These are phyloP conservation scores for Plutella xylostella DNA, from an alignment of 2,888 invertebrate species.

Conservation along the genomic window DNA sequence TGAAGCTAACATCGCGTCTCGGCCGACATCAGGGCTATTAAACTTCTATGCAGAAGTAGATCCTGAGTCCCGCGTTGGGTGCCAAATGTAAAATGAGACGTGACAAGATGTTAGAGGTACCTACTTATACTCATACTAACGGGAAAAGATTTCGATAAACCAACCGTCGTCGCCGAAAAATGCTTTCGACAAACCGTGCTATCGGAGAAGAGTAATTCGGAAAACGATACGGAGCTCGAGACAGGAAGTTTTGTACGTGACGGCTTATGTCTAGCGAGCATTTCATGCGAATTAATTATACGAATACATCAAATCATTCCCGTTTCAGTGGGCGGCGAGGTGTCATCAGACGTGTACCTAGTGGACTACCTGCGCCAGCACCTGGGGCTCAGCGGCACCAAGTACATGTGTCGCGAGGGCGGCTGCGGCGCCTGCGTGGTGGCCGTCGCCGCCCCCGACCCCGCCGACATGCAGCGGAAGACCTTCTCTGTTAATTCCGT, in stretches of 20 bases:
- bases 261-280: too few relatives aligned
- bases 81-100: too few relatives aligned
- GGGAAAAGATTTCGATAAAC: background rate
- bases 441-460: constrained; percentile 36
- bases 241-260: background rate
- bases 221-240: too few relatives aligned
- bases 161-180: too few relatives aligned
- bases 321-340: constrained; percentile 70
- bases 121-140: background rate
- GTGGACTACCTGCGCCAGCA: constrained; percentile 70
- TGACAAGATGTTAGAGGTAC: too few relatives aligned
- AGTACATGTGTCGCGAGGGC: too few relatives aligned
- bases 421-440: constrained; percentile 74
- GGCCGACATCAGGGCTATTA: background rate
- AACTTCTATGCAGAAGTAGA: background rate
- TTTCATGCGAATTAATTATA: too few relatives aligned
- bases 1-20: background rate
- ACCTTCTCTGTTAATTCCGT: constrained; percentile 74
- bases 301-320: too few relatives aligned
- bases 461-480: constrained; percentile 30
- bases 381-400: constrained; percentile 62
- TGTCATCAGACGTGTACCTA: constrained; percentile 68
- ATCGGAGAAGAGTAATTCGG: too few relatives aligned
- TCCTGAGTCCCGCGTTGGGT: background rate
- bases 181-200: too few relatives aligned